phyloP scores from a whole-genome alignment of 2,797 vertebrate genomes.

The Myotis daubentonii region DNA sequence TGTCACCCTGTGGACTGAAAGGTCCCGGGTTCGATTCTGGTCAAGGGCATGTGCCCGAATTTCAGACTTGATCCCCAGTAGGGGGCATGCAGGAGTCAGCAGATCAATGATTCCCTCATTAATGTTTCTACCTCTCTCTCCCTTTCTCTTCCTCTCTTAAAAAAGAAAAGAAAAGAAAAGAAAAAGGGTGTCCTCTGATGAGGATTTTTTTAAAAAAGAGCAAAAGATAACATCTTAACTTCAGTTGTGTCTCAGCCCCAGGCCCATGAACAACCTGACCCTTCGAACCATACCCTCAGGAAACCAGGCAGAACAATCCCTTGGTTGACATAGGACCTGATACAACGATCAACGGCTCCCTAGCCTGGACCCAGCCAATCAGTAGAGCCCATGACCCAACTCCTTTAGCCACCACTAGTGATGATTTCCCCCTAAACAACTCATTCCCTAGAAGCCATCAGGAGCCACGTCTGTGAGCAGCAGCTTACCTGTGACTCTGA shows the following conservation, averaged over 20 bases:
- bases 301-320: not conserved
- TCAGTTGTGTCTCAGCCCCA: not conserved
- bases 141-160: no score
- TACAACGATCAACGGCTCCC: not conserved
- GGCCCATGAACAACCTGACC: not conserved
- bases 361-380: not conserved
- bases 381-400: not conserved
- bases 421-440: not conserved
- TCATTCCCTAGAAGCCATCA: not conserved
- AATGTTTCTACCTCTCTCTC: no score
- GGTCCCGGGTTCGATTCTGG: no score
- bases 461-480: not conserved
- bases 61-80: no score
- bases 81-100: no score
- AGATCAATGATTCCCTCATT: no score
- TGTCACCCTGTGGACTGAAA: no score
- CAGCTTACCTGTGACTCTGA: not conserved
- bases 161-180: no score
- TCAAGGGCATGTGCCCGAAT: no score
- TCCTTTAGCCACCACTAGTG: not conserved
- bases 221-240: not conserved
- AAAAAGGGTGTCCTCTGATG: no score
- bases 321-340: not conserved
- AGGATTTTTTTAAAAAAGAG: not conserved
- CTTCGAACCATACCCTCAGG: not conserved